Conservation (phyloP, 2,888 invertebrate species). For the Drosophila algonquin region DNA sequence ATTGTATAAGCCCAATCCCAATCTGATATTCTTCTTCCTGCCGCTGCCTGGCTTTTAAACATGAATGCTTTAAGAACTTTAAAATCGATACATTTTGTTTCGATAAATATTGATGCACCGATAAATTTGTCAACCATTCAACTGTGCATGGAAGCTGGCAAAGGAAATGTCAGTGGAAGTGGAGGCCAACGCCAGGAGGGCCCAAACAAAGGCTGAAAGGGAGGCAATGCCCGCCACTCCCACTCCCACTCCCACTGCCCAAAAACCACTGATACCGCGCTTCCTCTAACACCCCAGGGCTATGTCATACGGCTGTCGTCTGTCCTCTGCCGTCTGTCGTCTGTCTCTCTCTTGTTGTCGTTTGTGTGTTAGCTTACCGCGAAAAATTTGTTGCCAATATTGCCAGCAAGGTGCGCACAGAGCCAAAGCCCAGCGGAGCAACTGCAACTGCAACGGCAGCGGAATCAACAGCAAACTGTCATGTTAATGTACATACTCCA, state of each 20-base stretch:
- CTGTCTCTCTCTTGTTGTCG: no score
- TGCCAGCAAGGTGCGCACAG: neutral
- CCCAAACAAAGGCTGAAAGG: no score
- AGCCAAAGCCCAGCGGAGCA: conserved; percentile 10
- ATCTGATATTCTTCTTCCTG: conserved; percentile 20
- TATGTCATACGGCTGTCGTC: neutral
- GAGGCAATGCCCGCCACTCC: no score
- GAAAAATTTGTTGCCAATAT: conserved; percentile 26
- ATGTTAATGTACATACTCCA: conserved; percentile 4
- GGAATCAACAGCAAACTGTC: conserved; percentile 23
- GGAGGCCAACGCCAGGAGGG: no score
- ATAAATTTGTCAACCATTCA: no score
- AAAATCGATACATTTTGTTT: neutral
- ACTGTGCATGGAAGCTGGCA: no score
- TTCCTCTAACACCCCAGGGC: neutral
- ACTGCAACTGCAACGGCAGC: neutral
- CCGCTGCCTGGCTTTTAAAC: conserved; percentile 4
- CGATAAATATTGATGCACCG: no score
- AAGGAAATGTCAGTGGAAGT: no score
- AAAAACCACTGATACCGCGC: no score
- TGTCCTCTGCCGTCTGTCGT: no score
- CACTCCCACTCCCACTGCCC: no score
- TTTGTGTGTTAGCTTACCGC: conserved; percentile 6
- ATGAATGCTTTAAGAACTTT: conserved; percentile 22
- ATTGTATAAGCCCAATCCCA: conserved; percentile 7